Percentiles rank a stretch among this genome's conserved stretches.
phyloP scores from a whole-genome alignment of 2,797 vertebrate species.

The Lophotriccus pileatus region DNA sequence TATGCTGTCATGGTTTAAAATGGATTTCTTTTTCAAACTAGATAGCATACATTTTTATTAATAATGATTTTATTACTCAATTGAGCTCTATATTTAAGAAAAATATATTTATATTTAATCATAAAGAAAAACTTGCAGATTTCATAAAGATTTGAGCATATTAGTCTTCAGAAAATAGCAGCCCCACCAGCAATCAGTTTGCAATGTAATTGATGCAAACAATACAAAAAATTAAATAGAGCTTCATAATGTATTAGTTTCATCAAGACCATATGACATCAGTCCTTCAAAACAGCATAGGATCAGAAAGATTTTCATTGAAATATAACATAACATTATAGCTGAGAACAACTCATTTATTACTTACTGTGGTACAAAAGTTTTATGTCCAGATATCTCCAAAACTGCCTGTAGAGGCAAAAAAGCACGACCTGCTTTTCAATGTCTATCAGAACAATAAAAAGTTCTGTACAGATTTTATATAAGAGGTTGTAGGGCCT shows the following conservation, averaged over 20 bases:
- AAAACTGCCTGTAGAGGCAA: background rate
- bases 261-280: background rate
- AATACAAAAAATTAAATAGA: background rate
- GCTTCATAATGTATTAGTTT: background rate
- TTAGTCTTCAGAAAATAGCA: background rate
- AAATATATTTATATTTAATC: background rate
- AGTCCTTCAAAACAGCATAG: background rate
- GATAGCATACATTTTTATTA: background rate
- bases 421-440: background rate
- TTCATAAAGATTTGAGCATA: background rate
- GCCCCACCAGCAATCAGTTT: background rate
- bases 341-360: background rate
- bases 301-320: background rate
- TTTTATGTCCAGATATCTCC: background rate
- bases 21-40: background rate
- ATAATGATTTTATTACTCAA: background rate
- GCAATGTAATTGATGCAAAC: background rate
- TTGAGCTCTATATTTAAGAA: background rate
- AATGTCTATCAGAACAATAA: background rate
- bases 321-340: background rate
- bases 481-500: background rate
- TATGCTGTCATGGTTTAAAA: background rate
- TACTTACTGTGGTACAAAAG: background rate
- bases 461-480: background rate
- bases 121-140: background rate